Base-by-base conservation (phyloP, 1,140 invertebrate genomes). In the Parasteatoda tepidariorum region DNA sequence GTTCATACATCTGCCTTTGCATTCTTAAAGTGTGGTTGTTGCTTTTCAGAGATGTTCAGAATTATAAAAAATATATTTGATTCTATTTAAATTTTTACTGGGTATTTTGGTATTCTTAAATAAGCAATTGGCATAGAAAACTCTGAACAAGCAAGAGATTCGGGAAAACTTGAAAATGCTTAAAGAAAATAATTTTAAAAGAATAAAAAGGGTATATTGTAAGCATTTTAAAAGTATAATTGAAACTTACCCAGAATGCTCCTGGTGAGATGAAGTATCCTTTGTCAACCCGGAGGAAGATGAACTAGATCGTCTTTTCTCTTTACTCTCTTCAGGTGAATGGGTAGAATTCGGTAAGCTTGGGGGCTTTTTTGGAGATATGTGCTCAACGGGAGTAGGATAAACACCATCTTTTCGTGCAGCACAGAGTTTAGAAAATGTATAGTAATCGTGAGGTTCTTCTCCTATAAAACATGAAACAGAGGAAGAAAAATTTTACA, bases 371-470 rank as follows among this genome's bases (percentile, higher is more conserved):
- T 71, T 82, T 30, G 24, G 55, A 26, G 55, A 5, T 15, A 55
- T 9, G 13, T 66, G 34, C 22, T 66, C 68, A 5, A 31, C 24
- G 26, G 33, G 74, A 28, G 18, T 26, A 33, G 34, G 71, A 54
- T 66, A 75, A 41, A 30, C n/a, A 61, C 76, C 71, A 55, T 66
- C 61, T 54, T 79, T 81, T 41, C 81, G 70, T 15, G 78, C 70
- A 61, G 54, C 28, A 24, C 64, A 55, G 22, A 86, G 74, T 54
- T 85, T 79, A 3, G 62, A 76, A 30, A 84, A 87, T 13, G 86
- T 86, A 26, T 83, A 54, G 64, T 86, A 87, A 68, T 87, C 87
- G n/a, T 86, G 76, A 22, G 87, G 87, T 78, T 87, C 86, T 82
- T 87, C 86, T 13, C 87, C 87, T 87, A 34, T 7, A 81, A 86